Evolutionary conservation across 2,113 vertebrate species (phyloP), one percentile per base, ranked within the genome.

Genomic region (Loxodonta africana): DNA sequence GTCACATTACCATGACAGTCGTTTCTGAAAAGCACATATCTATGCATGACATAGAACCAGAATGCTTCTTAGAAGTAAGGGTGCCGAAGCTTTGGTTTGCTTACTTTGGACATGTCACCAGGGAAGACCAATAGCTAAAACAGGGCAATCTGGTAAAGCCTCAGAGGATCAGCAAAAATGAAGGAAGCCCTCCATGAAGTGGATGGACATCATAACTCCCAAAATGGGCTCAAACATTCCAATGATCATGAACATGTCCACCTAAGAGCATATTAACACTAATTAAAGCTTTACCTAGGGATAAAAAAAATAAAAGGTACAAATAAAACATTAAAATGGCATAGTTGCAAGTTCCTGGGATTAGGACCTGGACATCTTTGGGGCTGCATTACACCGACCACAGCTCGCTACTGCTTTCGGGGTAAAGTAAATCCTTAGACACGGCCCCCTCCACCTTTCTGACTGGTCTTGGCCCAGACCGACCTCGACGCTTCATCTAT

Each of bases 401-500:
- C 28, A 6, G 41, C 51, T 60, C n/a, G 41, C n/a, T 17, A 8
- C 28, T 0, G 1, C 28, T n/a, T 25, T 23, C 2, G 20, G 37
- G 30, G 17, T 15, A 4, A 4, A 18, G 17, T 3, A 11, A 48
- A 14, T 18, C 25, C 26, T 67, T 6, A 11, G 65, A 69, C 10
- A 8, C 14, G 30, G 4, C 30, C 30, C 28, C 65, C 8, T 57
- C 53, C 26, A 26, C 63, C 63, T 67, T 67, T 12, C 30, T 69
- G 65, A 69, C 65, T 14, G 0, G 11, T 33, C 30, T 69, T 69
- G 28, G 33, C 44, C 63, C 63, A 8, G 0, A 1, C 12, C 14
- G 12, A 48, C 3, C 63, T 11, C 26, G 3, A 0, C 5, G 9
- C 46, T 23, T 26, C 0, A 5, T 18, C 4, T 8, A 4, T 23